These are phyloP conservation scores for Prenolepis imparis DNA, from an alignment of 2,888 invertebrate species.

Conservation along the genomic window DNA sequence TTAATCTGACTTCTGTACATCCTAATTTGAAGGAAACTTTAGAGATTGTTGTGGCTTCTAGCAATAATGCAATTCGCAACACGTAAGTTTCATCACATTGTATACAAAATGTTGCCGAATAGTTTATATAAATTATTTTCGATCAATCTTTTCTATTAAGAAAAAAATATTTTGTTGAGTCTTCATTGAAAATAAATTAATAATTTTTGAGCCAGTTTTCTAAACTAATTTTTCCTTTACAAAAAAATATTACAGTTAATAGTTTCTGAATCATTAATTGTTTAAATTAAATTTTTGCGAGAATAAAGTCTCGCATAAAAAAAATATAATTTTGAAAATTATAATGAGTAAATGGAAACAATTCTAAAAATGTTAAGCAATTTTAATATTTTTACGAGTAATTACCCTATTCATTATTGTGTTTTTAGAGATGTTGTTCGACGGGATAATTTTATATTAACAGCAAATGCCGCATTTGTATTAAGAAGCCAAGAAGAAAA, in stretches of 20 bases:
- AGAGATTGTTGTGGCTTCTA: constrained; percentile 73
- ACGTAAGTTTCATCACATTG: constrained; percentile 59
- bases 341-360: neutral
- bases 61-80: constrained; percentile 71
- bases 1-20: constrained; percentile 76
- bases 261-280: neutral
- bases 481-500: constrained; percentile 39
- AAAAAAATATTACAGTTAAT: neutral
- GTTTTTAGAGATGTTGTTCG: constrained; percentile 52
- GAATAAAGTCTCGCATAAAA: neutral
- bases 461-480: constrained; percentile 71
- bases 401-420: neutral
- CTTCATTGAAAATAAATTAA: neutral
- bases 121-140: neutral
- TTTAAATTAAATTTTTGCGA: neutral
- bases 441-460: constrained; percentile 48
- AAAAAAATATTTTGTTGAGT: neutral
- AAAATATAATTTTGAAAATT: neutral
- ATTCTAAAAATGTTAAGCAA: neutral
- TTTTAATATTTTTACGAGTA: neutral
- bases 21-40: constrained; percentile 71
- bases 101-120: neutral
- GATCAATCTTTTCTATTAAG: neutral
- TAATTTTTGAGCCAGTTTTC: neutral
- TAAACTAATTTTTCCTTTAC: neutral